A percentile compares a stretch with the other conserved stretches of the same genome.
phyloP scores from a whole-genome alignment of 1,140 invertebrate genomes.

The Camponotus floridanus region DNA sequence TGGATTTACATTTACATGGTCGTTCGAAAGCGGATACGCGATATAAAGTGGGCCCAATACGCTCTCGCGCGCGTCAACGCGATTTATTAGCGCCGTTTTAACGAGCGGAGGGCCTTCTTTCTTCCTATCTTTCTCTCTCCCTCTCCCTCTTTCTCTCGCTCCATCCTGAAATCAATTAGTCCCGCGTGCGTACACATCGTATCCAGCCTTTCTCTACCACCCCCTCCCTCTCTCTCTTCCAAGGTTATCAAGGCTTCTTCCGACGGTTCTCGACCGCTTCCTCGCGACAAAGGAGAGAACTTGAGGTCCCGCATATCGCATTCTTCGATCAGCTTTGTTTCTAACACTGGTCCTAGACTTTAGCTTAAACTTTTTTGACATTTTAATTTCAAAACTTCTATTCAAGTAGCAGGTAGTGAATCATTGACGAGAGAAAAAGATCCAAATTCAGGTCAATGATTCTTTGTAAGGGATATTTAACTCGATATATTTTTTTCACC shows the following conservation, averaged over 20 bases:
- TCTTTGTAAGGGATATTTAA: neutral
- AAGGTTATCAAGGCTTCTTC: constrained; percentile 57
- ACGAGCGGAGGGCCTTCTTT: constrained; percentile 40
- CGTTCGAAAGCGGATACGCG: constrained; percentile 36
- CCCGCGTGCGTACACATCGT: constrained; percentile 45
- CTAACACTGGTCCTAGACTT: neutral
- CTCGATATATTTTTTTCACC: neutral
- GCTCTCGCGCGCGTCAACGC: constrained; percentile 53
- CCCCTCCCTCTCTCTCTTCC: constrained; percentile 13
- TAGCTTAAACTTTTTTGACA: constrained; percentile 16
- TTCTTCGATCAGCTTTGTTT: constrained; percentile 18
- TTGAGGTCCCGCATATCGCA: neutral
- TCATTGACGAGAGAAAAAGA: neutral
- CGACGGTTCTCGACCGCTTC: constrained; percentile 40
- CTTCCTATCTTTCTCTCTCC: too few species aligned
- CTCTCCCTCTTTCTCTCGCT: neutral
- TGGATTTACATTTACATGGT: constrained; percentile 60
- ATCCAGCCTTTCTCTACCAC: constrained; percentile 49
- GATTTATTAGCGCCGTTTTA: constrained; percentile 50
- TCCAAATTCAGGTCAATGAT: neutral
- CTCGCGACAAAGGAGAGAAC: constrained; percentile 51
- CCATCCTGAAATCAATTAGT: constrained; percentile 54
- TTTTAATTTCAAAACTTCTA: neutral
- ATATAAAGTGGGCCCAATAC: constrained; percentile 40
- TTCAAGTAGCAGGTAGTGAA: neutral